These are phyloP conservation scores for Leucoptera coffeella DNA, from an alignment of 2,888 invertebrate species.

Conservation along the genomic window DNA sequence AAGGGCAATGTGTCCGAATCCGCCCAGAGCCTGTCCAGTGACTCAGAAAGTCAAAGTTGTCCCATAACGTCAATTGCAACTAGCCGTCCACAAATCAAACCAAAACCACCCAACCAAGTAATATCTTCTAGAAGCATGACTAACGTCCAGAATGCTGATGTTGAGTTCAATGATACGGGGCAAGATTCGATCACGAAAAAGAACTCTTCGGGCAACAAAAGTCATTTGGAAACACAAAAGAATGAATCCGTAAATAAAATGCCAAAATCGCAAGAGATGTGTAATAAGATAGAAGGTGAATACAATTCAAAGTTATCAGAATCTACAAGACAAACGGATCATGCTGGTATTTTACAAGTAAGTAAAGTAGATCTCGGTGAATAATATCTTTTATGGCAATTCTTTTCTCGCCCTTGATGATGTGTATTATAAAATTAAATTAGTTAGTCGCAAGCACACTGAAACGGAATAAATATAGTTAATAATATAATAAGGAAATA, in stretches of 20 bases:
- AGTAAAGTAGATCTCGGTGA: too few relatives aligned
- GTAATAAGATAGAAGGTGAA: conserved; percentile 13
- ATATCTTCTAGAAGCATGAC: conserved; percentile 58
- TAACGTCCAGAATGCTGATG: conserved; percentile 51
- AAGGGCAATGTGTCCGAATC: conserved; percentile 59
- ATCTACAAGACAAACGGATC: conserved; percentile 21
- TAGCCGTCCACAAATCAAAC: conserved; percentile 48
- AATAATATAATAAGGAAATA: too few relatives aligned
- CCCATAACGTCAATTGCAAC: conserved; percentile 30
- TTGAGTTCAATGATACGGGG: conserved; percentile 34
- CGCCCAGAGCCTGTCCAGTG: conserved; percentile 60
- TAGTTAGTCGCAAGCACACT: too few relatives aligned
- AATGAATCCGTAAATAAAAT: conserved; percentile 48
- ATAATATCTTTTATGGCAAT: too few relatives aligned
- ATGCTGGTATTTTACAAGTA: conserved; percentile 56
- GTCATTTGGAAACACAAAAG: conserved; percentile 34
- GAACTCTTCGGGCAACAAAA: too few relatives aligned
- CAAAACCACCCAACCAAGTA: conserved; percentile 43
- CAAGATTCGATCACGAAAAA: conserved; percentile 25
- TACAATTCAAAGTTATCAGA: conserved; percentile 13
- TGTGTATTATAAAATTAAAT: too few relatives aligned
- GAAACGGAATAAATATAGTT: too few relatives aligned
- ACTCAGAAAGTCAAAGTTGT: conserved; percentile 55
- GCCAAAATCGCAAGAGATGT: conserved; percentile 36
- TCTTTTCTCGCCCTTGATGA: too few relatives aligned